Evolutionary conservation across 1,140 invertebrate genomes (phyloP).

Genomic region (Drosophila nasuta): DNA sequence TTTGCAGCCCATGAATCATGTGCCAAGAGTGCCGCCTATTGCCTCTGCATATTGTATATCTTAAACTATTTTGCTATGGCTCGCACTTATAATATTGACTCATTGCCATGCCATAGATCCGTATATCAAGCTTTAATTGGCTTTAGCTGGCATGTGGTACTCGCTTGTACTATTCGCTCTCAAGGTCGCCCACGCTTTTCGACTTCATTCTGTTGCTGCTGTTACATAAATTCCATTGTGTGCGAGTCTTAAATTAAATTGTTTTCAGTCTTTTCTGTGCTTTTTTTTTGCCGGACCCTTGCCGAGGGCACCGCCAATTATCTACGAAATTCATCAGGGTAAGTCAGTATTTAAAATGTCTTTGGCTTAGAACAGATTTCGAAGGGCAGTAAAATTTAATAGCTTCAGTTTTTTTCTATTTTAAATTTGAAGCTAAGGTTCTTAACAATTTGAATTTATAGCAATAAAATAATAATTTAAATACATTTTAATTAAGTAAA

Average conservation of each 20-base stretch:
- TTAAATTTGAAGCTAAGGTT: background rate
- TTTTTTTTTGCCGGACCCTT: conserved; percentile 4
- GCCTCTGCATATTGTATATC: background rate
- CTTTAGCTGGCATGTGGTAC: conserved; percentile 50
- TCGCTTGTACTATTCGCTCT: conserved; percentile 31
- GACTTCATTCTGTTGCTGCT: conserved; percentile 55
- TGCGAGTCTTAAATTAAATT: conserved; percentile 62
- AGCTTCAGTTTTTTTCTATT: background rate
- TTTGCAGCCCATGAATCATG: conserved; percentile 31
- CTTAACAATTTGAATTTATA: background rate
- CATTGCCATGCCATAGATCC: conserved; percentile 65
- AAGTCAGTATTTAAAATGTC: conserved; percentile 11
- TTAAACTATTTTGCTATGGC: background rate
- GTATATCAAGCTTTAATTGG: conserved; percentile 69
- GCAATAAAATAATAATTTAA: background rate
- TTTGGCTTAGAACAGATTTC: conserved; percentile 15
- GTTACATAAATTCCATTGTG: conserved; percentile 73
- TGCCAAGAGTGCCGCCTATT: conserved; percentile 21
- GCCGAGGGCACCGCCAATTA: conserved; percentile 1
- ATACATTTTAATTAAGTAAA: no score
- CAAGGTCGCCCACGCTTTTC: conserved; percentile 59
- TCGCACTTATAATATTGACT: conserved; percentile 47
- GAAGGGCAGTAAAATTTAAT: background rate
- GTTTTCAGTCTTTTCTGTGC: conserved; percentile 40
- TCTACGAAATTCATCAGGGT: background rate